Evolutionary conservation across 92 coral and sea anemone species (phyloP).

Genomic region (Siderastrea radians): DNA sequence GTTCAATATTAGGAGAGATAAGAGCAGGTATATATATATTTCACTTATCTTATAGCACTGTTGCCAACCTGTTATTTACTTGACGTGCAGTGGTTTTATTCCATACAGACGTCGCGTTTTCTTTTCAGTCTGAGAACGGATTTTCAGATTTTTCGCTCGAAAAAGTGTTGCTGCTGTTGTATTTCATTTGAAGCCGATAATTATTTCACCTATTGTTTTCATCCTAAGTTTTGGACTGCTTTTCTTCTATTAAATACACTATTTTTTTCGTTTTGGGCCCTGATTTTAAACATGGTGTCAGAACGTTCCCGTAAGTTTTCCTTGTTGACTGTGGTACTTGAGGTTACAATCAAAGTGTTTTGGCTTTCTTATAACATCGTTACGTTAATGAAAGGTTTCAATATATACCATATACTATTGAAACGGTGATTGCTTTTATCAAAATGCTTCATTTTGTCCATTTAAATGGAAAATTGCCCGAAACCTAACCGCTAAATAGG

Average conservation of each 20-base stretch:
- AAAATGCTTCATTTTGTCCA: not conserved
- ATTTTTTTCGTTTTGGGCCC: too few species aligned
- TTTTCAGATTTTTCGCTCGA: not conserved
- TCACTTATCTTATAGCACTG: not conserved
- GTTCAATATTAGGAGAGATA: slow-evolving; percentile 17
- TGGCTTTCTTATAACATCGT: not conserved
- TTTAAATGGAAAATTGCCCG: not conserved
- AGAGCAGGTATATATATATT: slow-evolving; percentile 19
- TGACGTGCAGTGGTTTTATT: not conserved
- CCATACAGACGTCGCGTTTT: not conserved
- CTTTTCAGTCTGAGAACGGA: not conserved
- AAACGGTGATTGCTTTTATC: not conserved
- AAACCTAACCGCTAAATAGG: too few species aligned
- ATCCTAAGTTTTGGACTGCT: not conserved
- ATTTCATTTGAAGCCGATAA: not conserved
- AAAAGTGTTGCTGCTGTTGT: not conserved
- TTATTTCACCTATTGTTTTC: not conserved
- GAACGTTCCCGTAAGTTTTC: not conserved
- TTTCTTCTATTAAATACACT: too few species aligned
- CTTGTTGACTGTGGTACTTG: not conserved
- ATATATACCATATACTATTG: too few species aligned
- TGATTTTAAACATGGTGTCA: too few species aligned
- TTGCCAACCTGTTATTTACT: slow-evolving; percentile 20
- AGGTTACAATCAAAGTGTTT: not conserved
- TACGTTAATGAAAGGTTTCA: too few species aligned